phyloP scores from a whole-genome alignment of 1,140 invertebrate genomes.

The Drosophila sulfurigaster region DNA sequence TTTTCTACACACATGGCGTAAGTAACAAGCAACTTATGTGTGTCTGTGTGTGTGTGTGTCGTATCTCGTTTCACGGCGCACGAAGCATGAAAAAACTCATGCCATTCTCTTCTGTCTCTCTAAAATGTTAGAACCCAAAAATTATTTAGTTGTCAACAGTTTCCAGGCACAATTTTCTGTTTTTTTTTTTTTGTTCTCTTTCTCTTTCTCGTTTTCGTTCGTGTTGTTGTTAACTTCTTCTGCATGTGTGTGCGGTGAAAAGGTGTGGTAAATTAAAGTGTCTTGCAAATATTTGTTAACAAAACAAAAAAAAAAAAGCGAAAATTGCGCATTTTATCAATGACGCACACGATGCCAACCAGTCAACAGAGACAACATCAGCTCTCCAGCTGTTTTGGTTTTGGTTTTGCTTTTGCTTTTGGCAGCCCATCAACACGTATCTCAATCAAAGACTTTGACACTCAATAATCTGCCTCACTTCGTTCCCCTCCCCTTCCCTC shows the following conservation, averaged over 20 bases:
- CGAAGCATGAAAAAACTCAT: conserved; percentile 67
- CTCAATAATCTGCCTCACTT: conserved; percentile 20
- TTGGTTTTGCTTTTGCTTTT: conserved; percentile 20
- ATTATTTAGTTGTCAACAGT: conserved; percentile 63
- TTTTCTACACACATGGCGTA: conserved; percentile 66
- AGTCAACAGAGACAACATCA: neutral
- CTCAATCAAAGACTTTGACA: conserved; percentile 59
- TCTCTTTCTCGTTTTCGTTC: no score
- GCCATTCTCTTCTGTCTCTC: conserved; percentile 26
- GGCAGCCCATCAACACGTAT: conserved; percentile 64
- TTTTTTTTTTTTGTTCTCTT: no score
- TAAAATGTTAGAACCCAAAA: conserved; percentile 25
- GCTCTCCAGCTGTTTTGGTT: conserved; percentile 20
- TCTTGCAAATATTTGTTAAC: conserved; percentile 66
- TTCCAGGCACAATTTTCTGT: conserved; percentile 38
- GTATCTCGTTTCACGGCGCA: conserved; percentile 74
- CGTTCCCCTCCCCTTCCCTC: neutral
- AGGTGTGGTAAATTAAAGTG: conserved; percentile 64
- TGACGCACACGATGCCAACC: conserved; percentile 21
- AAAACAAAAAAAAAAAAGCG: conserved; percentile 6
- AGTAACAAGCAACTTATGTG: conserved; percentile 33
- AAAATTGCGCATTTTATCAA: conserved; percentile 48
- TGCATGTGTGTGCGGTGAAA: conserved; percentile 2
- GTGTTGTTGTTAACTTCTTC: conserved; percentile 16
- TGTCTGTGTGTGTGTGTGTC: conserved; percentile 13